Evolutionary conservation across 2,113 vertebrate species (phyloP).

Genomic region (Phalacrocorax pelagicus): DNA sequence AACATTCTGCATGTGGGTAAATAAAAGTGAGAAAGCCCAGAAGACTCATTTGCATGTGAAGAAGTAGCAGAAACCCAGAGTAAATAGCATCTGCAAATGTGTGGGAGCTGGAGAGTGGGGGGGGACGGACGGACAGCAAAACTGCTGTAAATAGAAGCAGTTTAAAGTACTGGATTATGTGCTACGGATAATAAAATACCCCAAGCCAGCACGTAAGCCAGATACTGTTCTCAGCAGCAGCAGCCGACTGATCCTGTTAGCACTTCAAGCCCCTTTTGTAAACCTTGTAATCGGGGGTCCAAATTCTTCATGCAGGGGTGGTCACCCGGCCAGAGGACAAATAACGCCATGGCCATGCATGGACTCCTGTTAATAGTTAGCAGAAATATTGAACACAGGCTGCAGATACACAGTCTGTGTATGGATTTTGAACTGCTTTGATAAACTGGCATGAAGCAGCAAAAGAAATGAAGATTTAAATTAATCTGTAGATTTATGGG

Average conservation of each 20-base stretch:
- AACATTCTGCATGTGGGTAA: neutral
- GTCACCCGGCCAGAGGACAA: neutral
- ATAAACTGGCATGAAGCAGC: neutral
- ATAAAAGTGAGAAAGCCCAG: slow-evolving; percentile 14
- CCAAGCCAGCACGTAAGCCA: neutral
- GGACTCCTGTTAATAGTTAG: neutral
- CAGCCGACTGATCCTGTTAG: neutral
- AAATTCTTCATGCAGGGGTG: neutral
- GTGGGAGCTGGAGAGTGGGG: slow-evolving; percentile 19
- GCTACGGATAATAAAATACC: neutral
- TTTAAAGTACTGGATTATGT: slow-evolving; percentile 19
- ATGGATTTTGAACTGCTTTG: neutral
- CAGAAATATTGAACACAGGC: neutral
- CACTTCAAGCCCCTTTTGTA: neutral
- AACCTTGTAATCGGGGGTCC: neutral
- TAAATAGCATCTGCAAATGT: slow-evolving; percentile 16
- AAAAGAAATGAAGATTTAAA: neutral
- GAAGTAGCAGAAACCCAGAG: slow-evolving; percentile 19
- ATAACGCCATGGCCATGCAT: accelerated
- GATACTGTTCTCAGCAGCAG: neutral
- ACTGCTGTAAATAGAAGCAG: slow-evolving; percentile 47
- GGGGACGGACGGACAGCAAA: neutral
- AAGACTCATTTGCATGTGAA: slow-evolving; percentile 40
- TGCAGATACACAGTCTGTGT: neutral
- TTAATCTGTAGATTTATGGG: neutral